phyloP scores from a whole-genome alignment of 2,797 vertebrate species.

The Fistularia tabacaria region DNA sequence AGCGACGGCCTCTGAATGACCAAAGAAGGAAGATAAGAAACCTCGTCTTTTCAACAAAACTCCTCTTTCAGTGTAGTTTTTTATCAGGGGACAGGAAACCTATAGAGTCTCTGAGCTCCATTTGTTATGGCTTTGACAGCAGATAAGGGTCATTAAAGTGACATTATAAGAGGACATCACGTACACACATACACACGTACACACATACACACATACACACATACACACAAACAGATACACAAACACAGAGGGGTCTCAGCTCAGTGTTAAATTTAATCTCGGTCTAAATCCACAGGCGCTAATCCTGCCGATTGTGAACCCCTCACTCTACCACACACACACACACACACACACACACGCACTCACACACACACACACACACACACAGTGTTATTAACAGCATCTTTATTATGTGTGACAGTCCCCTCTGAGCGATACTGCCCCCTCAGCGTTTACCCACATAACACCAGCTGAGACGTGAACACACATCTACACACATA shows the following conservation, averaged over 20 bases:
- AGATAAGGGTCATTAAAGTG: background rate
- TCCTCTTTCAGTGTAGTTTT: no score
- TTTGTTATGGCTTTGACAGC: no score
- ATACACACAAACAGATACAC: no score
- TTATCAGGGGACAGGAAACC: no score
- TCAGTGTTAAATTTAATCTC: slow-evolving; percentile 55
- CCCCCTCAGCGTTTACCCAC: slow-evolving; percentile 13
- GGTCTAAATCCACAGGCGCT: slow-evolving; percentile 50
- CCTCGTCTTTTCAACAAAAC: no score
- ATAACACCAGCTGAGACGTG: slow-evolving; percentile 29
- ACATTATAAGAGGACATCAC: slow-evolving; percentile 4
- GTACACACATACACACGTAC: slow-evolving; percentile 2
- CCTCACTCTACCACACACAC: slow-evolving; percentile 8
- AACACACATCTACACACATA: background rate
- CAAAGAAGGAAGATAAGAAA: no score
- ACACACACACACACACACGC: slow-evolving; percentile 6
- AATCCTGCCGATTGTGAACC: slow-evolving; percentile 60
- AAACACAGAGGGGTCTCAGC: slow-evolving; percentile 13
- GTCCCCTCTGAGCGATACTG: slow-evolving; percentile 24
- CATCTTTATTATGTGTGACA: slow-evolving; percentile 41
- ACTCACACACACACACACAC: background rate
- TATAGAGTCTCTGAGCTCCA: no score
- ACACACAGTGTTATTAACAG: slow-evolving; percentile 20
- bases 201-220: slow-evolving; percentile 1
- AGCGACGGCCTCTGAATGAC: no score